Conservation (phyloP, 2,113 vertebrate species). For the Romanogobio albipinnatus region DNA sequence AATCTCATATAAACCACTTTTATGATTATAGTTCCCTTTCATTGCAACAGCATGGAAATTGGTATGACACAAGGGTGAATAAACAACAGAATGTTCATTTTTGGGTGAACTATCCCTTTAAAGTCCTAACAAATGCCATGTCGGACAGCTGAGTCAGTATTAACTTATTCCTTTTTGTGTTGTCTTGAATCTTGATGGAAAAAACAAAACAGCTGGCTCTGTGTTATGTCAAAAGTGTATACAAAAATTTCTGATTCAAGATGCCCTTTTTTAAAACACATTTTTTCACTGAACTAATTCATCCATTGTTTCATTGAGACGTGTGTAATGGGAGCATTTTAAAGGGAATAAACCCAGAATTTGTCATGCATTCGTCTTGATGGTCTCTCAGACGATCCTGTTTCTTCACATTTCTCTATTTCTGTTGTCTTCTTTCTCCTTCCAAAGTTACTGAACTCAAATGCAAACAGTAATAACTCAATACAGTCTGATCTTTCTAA, state of each 20-base stretch:
- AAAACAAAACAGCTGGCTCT: slow-evolving; percentile 75
- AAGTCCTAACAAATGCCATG: neutral
- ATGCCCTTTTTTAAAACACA: neutral
- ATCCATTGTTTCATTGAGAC: slow-evolving; percentile 33
- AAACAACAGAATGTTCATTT: neutral
- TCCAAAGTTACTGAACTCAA: neutral
- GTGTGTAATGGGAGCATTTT: neutral
- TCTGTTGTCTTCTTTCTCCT: neutral
- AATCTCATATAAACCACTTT: neutral
- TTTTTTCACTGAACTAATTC: neutral
- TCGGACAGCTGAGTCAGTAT: slow-evolving; percentile 28
- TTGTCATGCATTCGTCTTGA: neutral
- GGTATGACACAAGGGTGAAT: neutral
- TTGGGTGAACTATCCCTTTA: neutral
- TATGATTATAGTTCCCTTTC: neutral
- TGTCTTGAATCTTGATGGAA: slow-evolving; percentile 54
- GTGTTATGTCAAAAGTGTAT: slow-evolving; percentile 61
- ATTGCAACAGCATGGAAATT: neutral
- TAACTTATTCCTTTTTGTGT: slow-evolving; percentile 72
- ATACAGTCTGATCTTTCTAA: too few species aligned
- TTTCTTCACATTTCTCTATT: slow-evolving; percentile 3
- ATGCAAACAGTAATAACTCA: too few species aligned
- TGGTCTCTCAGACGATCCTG: neutral
- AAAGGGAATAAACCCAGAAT: slow-evolving; percentile 14
- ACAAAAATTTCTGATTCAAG: neutral